Evolutionary conservation across 2,888 invertebrate genomes (phyloP).

Genomic region (Hemaris fuciformis): DNA sequence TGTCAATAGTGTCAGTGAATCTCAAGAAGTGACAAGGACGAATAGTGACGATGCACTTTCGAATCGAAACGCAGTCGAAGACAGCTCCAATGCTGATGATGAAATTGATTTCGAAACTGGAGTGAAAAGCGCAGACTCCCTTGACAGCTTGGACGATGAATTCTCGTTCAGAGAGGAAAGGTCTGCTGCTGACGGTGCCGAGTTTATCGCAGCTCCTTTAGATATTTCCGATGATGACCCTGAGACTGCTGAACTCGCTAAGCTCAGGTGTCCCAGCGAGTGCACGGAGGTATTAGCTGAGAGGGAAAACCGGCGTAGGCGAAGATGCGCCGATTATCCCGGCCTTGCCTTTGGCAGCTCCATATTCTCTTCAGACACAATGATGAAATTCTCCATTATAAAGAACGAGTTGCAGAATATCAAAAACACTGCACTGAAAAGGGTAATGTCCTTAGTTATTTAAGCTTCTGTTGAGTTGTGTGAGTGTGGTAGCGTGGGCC

Average conservation of each 20-base stretch:
- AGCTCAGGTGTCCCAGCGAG: conserved; percentile 93
- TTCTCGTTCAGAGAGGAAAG: conserved; percentile 70
- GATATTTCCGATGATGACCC: conserved; percentile 85
- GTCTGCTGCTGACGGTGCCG: conserved; percentile 73
- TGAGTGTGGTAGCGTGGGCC: conserved; percentile 63
- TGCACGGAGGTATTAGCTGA: conserved; percentile 94
- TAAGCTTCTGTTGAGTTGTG: conserved; percentile 53
- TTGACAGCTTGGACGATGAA: conserved; percentile 70
- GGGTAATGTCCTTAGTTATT: conserved; percentile 89
- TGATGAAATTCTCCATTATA: conserved; percentile 99
- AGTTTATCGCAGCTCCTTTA: conserved; percentile 53
- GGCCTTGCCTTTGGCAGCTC: conserved; percentile 95
- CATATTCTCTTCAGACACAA: conserved; percentile 96
- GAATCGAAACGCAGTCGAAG: conserved; percentile 67
- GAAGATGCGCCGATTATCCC: conserved; percentile 95
- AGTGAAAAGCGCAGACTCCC: conserved; percentile 55
- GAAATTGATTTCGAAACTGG: conserved; percentile 64
- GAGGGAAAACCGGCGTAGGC: conserved; percentile 87
- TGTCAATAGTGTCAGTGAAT: conserved; percentile 81
- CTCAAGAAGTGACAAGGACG: conserved; percentile 79
- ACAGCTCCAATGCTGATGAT: conserved; percentile 63
- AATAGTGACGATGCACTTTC: conserved; percentile 81
- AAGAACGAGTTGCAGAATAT: conserved; percentile 98
- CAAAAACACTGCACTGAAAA: conserved; percentile 96
- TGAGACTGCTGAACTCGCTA: conserved; percentile 90